Conservation (phyloP, 1,140 invertebrate genomes). For the Platyscapa corneri region DNA sequence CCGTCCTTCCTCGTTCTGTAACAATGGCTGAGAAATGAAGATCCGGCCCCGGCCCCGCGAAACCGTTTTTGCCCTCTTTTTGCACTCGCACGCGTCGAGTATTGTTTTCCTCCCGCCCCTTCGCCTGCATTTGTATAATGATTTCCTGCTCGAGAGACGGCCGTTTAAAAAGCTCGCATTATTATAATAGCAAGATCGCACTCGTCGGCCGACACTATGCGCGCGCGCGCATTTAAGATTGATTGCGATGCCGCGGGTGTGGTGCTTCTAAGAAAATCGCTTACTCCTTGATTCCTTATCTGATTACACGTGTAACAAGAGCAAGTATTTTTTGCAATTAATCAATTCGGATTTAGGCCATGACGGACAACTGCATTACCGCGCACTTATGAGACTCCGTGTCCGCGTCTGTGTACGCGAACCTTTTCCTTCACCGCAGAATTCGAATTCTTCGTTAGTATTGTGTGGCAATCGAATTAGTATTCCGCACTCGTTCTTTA, state of each 20-base stretch:
- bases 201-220: background rate
- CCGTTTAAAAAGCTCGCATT: slow-evolving; percentile 1
- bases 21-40: slow-evolving; percentile 44
- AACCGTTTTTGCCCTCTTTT: slow-evolving; percentile 27
- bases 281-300: background rate
- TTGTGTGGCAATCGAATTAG: too few species aligned
- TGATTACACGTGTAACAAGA: background rate
- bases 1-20: slow-evolving; percentile 1
- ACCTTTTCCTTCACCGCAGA: background rate
- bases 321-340: background rate
- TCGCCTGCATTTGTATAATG: slow-evolving; percentile 1
- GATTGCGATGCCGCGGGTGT: background rate
- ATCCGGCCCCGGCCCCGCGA: slow-evolving; percentile 7
- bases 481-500: too few species aligned
- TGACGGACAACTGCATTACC: background rate
- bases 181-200: slow-evolving; percentile 22
- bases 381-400: background rate
- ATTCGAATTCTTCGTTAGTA: too few species aligned
- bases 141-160: slow-evolving; percentile 8
- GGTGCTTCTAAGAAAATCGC: background rate
- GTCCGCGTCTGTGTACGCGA: background rate
- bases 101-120: slow-evolving; percentile 27
- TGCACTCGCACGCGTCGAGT: background rate
- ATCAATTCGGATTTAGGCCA: background rate
- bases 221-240: background rate